phyloP scores from a whole-genome alignment of 2,113 vertebrate species.

The Gracilinanus agilis region DNA sequence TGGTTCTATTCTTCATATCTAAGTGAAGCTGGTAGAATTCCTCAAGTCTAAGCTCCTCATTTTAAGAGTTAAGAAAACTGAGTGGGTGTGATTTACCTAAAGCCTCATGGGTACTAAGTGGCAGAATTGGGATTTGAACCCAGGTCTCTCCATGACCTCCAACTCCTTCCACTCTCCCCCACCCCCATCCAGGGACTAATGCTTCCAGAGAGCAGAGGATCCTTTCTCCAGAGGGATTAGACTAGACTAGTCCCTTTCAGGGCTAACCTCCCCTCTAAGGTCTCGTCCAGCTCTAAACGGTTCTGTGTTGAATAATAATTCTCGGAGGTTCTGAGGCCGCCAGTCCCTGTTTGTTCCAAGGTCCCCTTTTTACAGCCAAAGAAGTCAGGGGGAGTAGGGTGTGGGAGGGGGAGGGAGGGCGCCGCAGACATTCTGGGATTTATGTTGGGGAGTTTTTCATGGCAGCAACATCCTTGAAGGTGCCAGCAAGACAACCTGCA shows the following conservation, averaged over 20 bases:
- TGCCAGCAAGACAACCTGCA: not conserved
- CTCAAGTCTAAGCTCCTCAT: not conserved
- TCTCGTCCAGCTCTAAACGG: not conserved
- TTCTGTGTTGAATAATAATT: not conserved
- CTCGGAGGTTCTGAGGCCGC: not conserved
- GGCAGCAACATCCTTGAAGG: not conserved
- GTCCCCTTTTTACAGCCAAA: not conserved
- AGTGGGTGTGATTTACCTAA: not conserved
- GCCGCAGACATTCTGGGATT: not conserved
- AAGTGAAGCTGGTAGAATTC: not conserved
- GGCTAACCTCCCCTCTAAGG: not conserved
- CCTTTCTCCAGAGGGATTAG: not conserved
- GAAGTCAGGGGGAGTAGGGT: not conserved
- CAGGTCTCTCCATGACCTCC: not conserved
- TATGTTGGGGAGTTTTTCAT: not conserved
- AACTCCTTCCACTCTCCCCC: not conserved
- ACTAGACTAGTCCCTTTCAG: not conserved
- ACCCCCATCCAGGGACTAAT: not conserved
- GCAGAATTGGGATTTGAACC: not conserved
- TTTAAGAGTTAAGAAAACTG: not conserved
- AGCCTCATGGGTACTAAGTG: not conserved
- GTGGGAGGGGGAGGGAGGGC: not conserved
- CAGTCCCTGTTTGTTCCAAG: not conserved
- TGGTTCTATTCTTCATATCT: not conserved
- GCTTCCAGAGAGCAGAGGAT: not conserved